Evolutionary conservation across 2,888 invertebrate species (phyloP).

Genomic region (Pollenia griseotomentosa): DNA sequence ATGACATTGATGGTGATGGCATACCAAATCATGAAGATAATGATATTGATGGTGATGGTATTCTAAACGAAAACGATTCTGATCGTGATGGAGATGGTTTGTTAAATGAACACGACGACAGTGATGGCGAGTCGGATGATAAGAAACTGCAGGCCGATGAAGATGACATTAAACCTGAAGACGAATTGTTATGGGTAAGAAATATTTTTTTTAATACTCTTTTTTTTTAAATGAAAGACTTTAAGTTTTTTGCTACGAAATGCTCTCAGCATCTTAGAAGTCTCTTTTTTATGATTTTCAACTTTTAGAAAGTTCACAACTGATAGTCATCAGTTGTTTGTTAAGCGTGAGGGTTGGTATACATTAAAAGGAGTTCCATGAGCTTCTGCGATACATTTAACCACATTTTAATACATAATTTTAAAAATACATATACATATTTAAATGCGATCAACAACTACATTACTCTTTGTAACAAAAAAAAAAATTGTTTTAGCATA

Average conservation of each 20-base stretch:
- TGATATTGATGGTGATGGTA: slow-evolving; percentile 77
- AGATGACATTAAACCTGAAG: slow-evolving; percentile 86
- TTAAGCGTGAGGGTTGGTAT: neutral
- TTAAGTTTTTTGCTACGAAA: neutral
- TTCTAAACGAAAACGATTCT: slow-evolving; percentile 74
- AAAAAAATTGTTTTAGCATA: no score
- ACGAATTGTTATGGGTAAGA: slow-evolving; percentile 87
- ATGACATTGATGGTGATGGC: slow-evolving; percentile 82
- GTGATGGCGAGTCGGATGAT: slow-evolving; percentile 74
- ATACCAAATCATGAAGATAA: slow-evolving; percentile 85
- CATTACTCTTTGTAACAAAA: no score
- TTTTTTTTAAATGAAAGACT: no score
- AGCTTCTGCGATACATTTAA: no score
- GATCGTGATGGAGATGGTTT: slow-evolving; percentile 76
- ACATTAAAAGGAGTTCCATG: neutral
- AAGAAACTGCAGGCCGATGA: slow-evolving; percentile 77
- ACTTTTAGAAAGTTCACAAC: neutral
- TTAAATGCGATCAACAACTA: no score
- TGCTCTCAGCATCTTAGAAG: slow-evolving; percentile 27
- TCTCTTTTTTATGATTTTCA: neutral
- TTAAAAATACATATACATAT: no score
- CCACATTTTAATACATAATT: no score
- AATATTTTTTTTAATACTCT: neutral
- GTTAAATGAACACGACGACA: slow-evolving; percentile 78
- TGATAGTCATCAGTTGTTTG: neutral